Conservation (phyloP, 2,113 vertebrate species). For the Cryptotis parvus region DNA sequence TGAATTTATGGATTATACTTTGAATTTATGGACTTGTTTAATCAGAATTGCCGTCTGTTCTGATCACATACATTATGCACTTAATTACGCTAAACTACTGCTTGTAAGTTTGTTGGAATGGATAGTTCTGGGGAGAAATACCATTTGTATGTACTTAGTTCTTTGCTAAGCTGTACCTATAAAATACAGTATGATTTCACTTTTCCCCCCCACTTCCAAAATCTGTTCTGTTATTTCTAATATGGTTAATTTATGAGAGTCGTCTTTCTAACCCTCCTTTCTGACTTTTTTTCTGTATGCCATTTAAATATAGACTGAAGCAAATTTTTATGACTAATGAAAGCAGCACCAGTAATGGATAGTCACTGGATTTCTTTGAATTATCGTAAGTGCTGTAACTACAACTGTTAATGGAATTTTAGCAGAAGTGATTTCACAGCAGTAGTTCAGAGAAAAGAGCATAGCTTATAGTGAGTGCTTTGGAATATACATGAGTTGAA, state of each 20-base stretch:
- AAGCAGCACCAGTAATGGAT: not conserved
- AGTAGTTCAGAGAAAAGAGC: slow-evolving; percentile 23
- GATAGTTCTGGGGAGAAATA: not conserved
- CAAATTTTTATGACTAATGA: slow-evolving; percentile 12
- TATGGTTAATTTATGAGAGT: not conserved
- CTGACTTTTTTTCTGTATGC: not conserved
- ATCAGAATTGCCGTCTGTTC: not conserved
- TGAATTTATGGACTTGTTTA: slow-evolving; percentile 29
- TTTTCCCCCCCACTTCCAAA: not conserved
- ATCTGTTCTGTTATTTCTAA: slow-evolving; percentile 48
- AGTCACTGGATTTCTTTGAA: slow-evolving; percentile 16
- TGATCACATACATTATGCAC: not conserved
- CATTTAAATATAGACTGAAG: slow-evolving; percentile 38
- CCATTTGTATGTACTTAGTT: slow-evolving; percentile 11
- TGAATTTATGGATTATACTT: not conserved
- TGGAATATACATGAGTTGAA: not conserved
- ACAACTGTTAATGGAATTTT: slow-evolving; percentile 35
- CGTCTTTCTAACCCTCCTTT: slow-evolving; percentile 23
- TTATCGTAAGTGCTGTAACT: slow-evolving; percentile 17
- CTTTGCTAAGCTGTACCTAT: slow-evolving; percentile 38
- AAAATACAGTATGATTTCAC: slow-evolving; percentile 44
- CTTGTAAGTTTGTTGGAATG: slow-evolving; percentile 31
- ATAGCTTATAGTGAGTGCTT: not conserved
- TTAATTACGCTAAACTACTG: slow-evolving; percentile 2
- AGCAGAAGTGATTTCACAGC: slow-evolving; percentile 25